Evolutionary conservation across 2,888 invertebrate species (phyloP).

Genomic region (Drosophila lacicola): DNA sequence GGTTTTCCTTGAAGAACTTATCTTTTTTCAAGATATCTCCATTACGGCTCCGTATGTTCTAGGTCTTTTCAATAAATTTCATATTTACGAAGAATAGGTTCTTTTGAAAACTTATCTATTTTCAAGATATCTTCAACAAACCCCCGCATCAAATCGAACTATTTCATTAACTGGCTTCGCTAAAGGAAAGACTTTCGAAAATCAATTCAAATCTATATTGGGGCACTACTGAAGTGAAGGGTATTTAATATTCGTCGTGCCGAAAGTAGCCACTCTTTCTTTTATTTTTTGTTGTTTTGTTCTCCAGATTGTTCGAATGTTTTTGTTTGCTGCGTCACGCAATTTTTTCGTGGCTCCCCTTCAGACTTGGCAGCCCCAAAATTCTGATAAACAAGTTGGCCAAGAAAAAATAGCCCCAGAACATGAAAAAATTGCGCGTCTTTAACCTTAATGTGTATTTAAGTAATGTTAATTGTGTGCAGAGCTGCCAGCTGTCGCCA

Average conservation of each 20-base stretch:
- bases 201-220: too few species aligned
- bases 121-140: too few species aligned
- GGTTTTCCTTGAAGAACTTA: too few species aligned
- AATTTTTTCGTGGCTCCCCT: constrained; percentile 64
- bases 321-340: constrained; percentile 78
- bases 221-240: background rate
- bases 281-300: constrained; percentile 4
- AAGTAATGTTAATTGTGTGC: constrained; percentile 81
- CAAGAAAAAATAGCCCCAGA: constrained; percentile 70
- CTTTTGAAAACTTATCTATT: too few species aligned
- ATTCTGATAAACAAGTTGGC: constrained; percentile 66
- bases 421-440: constrained; percentile 76
- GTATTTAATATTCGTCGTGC: background rate
- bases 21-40: too few species aligned
- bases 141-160: too few species aligned
- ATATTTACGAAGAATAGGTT: too few species aligned
- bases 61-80: too few species aligned
- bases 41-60: too few species aligned
- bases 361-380: constrained; percentile 17
- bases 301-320: constrained; percentile 48
- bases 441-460: constrained; percentile 82
- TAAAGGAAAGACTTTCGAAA: too few species aligned
- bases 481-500: constrained; percentile 61
- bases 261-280: background rate
- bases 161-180: too few species aligned